phyloP scores from a whole-genome alignment of 2,113 vertebrate species.

The Murina feae region DNA sequence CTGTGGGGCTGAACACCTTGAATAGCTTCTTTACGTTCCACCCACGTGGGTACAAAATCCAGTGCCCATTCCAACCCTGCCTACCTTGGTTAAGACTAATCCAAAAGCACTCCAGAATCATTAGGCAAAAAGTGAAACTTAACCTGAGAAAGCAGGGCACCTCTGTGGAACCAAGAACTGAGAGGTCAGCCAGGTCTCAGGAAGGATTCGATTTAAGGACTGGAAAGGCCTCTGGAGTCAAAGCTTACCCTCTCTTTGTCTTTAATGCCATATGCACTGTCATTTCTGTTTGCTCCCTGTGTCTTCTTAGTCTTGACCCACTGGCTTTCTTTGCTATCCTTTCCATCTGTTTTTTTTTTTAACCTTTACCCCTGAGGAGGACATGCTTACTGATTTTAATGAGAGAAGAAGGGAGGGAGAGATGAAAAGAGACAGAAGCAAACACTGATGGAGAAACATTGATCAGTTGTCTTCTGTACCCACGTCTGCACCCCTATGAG shows the following conservation, averaged over 20 bases:
- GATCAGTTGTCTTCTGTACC: neutral
- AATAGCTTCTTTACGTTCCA: neutral
- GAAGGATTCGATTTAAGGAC: neutral
- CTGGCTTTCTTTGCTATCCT: neutral
- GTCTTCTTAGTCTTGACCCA: neutral
- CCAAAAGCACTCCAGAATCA: neutral
- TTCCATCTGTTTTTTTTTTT: neutral
- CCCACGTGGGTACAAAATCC: neutral
- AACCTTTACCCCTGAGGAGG: neutral
- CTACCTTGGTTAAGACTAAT: neutral
- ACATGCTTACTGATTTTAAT: neutral
- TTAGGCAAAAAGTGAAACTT: neutral
- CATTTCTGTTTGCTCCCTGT: neutral
- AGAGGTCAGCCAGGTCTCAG: neutral
- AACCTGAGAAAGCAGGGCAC: neutral
- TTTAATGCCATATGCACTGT: neutral
- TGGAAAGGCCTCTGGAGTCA: neutral
- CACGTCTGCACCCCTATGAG: neutral
- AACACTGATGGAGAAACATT: neutral
- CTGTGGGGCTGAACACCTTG: too few species aligned
- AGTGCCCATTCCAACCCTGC: neutral
- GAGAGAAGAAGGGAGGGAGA: neutral
- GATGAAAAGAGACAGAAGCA: neutral
- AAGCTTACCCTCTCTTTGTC: neutral
- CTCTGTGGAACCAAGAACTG: neutral